Evolutionary conservation across 2,888 invertebrate species (phyloP), one percentile per base, ranked within the genome.

Genomic region (Hypomecis punctinalis): DNA sequence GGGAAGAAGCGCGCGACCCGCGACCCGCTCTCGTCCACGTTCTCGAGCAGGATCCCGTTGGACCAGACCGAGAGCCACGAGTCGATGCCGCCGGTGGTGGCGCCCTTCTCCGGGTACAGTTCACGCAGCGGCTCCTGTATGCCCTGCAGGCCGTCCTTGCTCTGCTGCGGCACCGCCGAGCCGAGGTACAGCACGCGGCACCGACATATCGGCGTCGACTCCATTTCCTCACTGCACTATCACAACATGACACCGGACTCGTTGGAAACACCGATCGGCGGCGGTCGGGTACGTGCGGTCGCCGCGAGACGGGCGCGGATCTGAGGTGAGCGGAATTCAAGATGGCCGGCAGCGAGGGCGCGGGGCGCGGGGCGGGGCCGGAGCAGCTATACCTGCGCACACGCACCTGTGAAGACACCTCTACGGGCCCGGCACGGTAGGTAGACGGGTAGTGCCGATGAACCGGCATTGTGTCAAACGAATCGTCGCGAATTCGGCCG

Each of bases 51-150:
- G 72, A 99, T 96, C 55, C 99, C 99, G 85, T 99, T 99, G 70
- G 98, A 98, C 97, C 98, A 99, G 57, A 99, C 98, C 75, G 98
- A 98, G 60, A 99, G 94, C 98, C 98, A 98, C 73, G 99, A 98
- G 92, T 98, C 98, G 81, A 98, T 97, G 79, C 99, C 97, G 83
- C 97, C 95, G 72, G 97, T 96, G 68, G 97, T 94, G 66, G 97
- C 97, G 67, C 98, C 98, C 90, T 98, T 98, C 73, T 98, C 98
- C 65, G 99, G 98, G 89, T 99, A 99, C 64, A 99, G 93, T 81
- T 99, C 99, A 76, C 97, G 96, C 76, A 99, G 91, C 2, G 99
- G 99, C 86, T 99, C 99, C 93, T 99, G 99, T 73, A 99, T 98
- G 63, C 98, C 98, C 83, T 99, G 97, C 54, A 99, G 94, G 56